Percentiles rank a stretch among this genome's conserved stretches.
Evolutionary conservation across 1,140 invertebrate species (phyloP).

Genomic region (Drosophila jambulina): DNA sequence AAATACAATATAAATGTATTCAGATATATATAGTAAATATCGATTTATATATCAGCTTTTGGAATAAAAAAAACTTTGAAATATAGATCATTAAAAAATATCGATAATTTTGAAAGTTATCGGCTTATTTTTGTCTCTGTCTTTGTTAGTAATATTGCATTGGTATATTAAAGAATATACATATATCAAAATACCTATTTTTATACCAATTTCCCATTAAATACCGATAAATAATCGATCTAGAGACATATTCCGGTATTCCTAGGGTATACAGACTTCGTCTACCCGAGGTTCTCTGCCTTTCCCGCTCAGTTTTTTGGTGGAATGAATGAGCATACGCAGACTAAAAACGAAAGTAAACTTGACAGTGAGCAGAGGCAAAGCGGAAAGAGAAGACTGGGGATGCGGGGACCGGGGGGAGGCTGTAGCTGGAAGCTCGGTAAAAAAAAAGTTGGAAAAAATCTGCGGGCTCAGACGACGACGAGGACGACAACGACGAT

Average conservation of each 20-base stretch:
- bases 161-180: not conserved
- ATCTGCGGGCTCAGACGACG: conserved; percentile 32
- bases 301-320: not conserved
- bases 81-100: too few relatives aligned
- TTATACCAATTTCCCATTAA: not conserved
- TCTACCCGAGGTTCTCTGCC: too few relatives aligned
- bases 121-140: too few relatives aligned
- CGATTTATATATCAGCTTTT: too few relatives aligned
- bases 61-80: too few relatives aligned
- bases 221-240: not conserved
- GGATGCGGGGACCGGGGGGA: not conserved
- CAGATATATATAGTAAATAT: too few relatives aligned
- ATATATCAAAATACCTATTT: not conserved
- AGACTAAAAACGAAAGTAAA: conserved; percentile 59
- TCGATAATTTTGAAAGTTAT: not conserved
- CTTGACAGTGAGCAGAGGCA: conserved; percentile 38
- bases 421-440: not conserved
- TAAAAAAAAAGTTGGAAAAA: conserved; percentile 28
- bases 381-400: conserved; percentile 2
- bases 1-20: too few relatives aligned
- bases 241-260: not conserved
- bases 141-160: too few relatives aligned
- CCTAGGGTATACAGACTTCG: not conserved
- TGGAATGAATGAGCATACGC: conserved; percentile 30
- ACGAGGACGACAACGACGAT: not conserved